Evolutionary conservation across 2,797 vertebrate species (phyloP), one percentile per base, ranked within the genome.

Genomic region (Galagoides demidoff): DNA sequence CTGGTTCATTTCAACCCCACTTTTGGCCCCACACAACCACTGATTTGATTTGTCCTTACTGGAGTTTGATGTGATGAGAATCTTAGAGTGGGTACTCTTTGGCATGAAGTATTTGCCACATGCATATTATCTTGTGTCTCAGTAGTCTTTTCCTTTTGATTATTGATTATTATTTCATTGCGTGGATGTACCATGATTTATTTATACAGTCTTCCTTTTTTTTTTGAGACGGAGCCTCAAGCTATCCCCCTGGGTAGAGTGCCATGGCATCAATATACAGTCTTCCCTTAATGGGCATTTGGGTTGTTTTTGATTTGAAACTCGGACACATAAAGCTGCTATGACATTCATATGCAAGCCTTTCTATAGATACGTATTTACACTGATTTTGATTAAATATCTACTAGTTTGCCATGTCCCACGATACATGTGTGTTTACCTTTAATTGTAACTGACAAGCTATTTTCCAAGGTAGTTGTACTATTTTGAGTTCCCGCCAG

Each of bases 81-180:
- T 63, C 37, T 52, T 55, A 45, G n/a, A 39, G 11, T 63, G 11
- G 19, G 3, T 25, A 27, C 8, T 85, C n/a, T 63, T 85, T n/a
- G 49, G 49, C 34, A 22, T 74, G 22, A 55, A 68, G 43, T 5
- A 76, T 88, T 71, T 64, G 29, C n/a, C 66, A 11, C 22, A 20
- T 7, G 23, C 22, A n/a, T 10, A 0, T 43, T 77, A 17, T 61
- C 29, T 5, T 37, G 13, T 10, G 14, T n/a, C 52, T 49, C 7
- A 20, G 7, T 31, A 34, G 25, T 83, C 34, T 52, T 6, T 68
- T 71, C 37, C 9, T 86, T 82, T 57, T 85, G 5, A 57, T 43
- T 57, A 22, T 10, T 76, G 66, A 23, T 93, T 55, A 70, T 22
- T 70, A 37, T 73, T 63, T 57, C 17, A 57, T 71, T 31, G 5